A percentile compares a stretch with the other conserved stretches of the same genome.
Evolutionary conservation across 2,888 invertebrate genomes (phyloP).

Genomic region (Eulithis prunata): DNA sequence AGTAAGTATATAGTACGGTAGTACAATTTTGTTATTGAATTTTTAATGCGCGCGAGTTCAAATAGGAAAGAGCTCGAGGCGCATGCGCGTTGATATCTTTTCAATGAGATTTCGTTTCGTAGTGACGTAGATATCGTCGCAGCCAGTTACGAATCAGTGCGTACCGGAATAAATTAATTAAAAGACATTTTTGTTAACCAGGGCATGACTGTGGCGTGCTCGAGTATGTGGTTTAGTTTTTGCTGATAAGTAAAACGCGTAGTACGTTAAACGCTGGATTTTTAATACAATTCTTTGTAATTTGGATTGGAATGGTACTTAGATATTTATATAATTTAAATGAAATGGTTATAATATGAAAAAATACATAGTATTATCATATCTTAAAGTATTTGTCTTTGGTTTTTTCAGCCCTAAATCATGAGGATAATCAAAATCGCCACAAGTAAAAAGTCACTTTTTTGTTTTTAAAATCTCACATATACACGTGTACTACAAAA

Average conservation of each 20-base stretch:
- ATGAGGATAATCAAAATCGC: no score
- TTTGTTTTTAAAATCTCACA: no score
- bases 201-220: conserved; percentile 23
- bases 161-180: conserved; percentile 24
- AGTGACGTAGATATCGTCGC: conserved; percentile 16
- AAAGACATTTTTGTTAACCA: conserved; percentile 32
- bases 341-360: no score
- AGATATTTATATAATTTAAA: no score
- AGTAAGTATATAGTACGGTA: no score
- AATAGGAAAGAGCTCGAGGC: conserved; percentile 1
- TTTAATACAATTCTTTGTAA: neutral
- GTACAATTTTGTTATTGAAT: no score
- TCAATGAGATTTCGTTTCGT: conserved; percentile 12
- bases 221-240: conserved; percentile 23
- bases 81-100: conserved; percentile 36
- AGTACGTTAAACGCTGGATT: neutral
- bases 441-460: no score
- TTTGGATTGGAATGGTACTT: no score
- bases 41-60: conserved; percentile 8
- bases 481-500: no score
- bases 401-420: no score
- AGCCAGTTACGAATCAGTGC: conserved; percentile 22
- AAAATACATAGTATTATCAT: no score
- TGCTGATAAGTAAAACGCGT: neutral
- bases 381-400: no score